Conservation (phyloP, 2,888 invertebrate species). For the Caenorhabditis sp. region DNA sequence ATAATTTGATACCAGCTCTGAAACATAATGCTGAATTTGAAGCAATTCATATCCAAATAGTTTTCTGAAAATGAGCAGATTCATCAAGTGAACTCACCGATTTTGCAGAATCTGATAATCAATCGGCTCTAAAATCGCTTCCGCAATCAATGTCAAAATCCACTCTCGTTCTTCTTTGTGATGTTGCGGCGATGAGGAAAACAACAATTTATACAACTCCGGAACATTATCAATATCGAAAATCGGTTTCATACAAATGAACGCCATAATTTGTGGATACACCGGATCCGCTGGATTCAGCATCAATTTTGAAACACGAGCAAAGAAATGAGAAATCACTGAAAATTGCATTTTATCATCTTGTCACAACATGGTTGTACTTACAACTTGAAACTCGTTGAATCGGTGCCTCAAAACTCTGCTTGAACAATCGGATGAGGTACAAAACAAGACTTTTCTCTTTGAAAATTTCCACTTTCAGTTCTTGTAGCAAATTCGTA, state of each 20-base stretch:
- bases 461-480: conserved; percentile 54
- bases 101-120: conserved; percentile 80
- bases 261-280: conserved; percentile 82
- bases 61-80: neutral
- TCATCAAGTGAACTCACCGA: conserved; percentile 15
- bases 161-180: conserved; percentile 79
- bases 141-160: conserved; percentile 81
- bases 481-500: conserved; percentile 47
- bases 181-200: conserved; percentile 79
- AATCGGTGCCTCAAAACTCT: conserved; percentile 46
- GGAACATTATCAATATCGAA: conserved; percentile 83
- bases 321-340: conserved; percentile 79
- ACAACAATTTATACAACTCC: conserved; percentile 85
- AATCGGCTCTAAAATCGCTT: conserved; percentile 81
- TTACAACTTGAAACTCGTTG: conserved; percentile 53
- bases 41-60: neutral
- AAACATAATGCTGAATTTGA: neutral
- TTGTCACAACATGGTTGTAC: conserved; percentile 9
- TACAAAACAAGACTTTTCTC: conserved; percentile 52
- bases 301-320: conserved; percentile 79
- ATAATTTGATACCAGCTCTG: neutral
- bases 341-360: conserved; percentile 14
- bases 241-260: conserved; percentile 81
- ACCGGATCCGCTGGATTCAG: conserved; percentile 81
- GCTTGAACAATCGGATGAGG: conserved; percentile 56